Evolutionary conservation across 2,888 invertebrate species (phyloP), one percentile per base, ranked within the genome.

Genomic region (Altica lythri): DNA sequence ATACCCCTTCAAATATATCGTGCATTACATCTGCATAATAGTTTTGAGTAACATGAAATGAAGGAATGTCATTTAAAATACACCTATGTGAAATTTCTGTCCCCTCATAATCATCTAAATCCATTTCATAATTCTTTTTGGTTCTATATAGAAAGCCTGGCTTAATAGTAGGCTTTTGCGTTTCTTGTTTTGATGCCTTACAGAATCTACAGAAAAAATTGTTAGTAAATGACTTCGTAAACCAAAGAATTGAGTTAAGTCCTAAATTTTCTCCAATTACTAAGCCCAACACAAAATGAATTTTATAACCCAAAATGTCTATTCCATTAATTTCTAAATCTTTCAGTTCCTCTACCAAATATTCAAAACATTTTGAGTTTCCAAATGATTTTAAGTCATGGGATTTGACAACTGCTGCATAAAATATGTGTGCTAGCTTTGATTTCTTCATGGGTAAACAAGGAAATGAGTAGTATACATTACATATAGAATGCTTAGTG

Each of bases 381-480:
- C 47, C 52, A 37, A 43, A 48, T 49, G 19, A 30, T 59, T 62
- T 63, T 49, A 61, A 2, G 57, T 65, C 60, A 18, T 13, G 50
- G 4, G 55, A 59, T 55, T 63, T 65, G 30, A 60, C 9, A 8
- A 48, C 47, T 42, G 60, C 61, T 14, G 56, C 63, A 53, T 32
- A 40, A 48, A 62, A 62, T 17, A 60, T 44, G 48, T 63, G 55
- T 38, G 53, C 57, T 27, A 61, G 51, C 55, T 60, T 61, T 13
- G 64, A 65, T 17, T 62, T 50, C 44, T 59, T 32, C 3, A 5
- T 5, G 4, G 37, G 17, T 17, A 61, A 19, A 52, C 59, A 60
- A 22, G 65, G 60, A 55, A 66, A 65, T 18, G 60, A 62, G 51
- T 62, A 62, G 48, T 65, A 60, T 5, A 62, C 32, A 55, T 62